phyloP scores from a whole-genome alignment of 2,888 invertebrate species.

The Nemurella pictetii region DNA sequence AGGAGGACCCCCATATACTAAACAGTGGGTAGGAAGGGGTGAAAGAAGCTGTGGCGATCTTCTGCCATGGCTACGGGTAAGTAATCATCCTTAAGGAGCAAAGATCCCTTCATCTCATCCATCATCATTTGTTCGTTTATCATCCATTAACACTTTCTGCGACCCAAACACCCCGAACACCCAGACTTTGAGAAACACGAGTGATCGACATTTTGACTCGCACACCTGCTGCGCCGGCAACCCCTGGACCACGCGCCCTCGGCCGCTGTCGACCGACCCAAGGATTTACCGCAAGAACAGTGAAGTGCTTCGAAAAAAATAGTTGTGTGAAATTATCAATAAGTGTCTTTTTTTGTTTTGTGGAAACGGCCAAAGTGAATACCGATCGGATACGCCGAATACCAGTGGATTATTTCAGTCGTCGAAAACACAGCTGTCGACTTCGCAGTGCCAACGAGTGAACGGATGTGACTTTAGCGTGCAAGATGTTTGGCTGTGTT shows the following conservation, averaged over 20 bases:
- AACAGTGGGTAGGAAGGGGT: conserved; percentile 49
- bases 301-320: conserved; percentile 11
- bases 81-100: conserved; percentile 40
- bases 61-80: conserved; percentile 52
- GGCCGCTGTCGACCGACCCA: not conserved
- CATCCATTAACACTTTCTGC: conserved; percentile 1
- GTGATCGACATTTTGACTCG: not conserved
- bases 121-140: conserved; percentile 24
- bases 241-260: not conserved
- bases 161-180: not conserved
- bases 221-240: conserved; percentile 20
- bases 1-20: conserved; percentile 49
- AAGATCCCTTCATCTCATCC: conserved; percentile 13
- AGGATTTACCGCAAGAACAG: conserved; percentile 8
- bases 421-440: not conserved
- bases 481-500: not conserved
- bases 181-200: not conserved
- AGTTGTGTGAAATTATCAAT: not conserved
- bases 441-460: not conserved
- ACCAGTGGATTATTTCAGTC: not conserved
- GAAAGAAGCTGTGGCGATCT: conserved; percentile 50
- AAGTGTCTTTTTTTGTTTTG: not conserved
- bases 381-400: conserved; percentile 1
- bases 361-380: not conserved
- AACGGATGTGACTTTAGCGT: not conserved